Evolutionary conservation across 2,113 vertebrate genomes (phyloP), one percentile per base, ranked within the genome.

Genomic region (Rhabdornis inornatus): DNA sequence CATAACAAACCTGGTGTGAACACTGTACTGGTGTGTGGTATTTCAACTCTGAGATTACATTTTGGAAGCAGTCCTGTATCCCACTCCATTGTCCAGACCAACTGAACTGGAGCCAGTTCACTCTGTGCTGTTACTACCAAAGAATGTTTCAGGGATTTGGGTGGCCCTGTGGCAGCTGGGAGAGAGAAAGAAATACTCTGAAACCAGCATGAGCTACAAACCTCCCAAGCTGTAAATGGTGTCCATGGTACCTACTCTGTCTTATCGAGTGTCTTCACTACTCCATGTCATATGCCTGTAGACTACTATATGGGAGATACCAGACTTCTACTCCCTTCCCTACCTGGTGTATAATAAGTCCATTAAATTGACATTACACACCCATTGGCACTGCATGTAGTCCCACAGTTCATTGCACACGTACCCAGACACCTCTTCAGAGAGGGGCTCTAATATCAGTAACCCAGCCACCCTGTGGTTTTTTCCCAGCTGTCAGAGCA

Each of bases 401-500:
- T 39, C 28, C 20, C 31, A n/a, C 40, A 59, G 23, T 35, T 72
- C 28, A 31, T 21, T 49, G 44, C 33, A 24, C 9, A 9, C 22
- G 18, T 55, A 17, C 24, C 9, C 37, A 66, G n/a, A 33, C 40
- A 52, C 13, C 15, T 1, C 0, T 69, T 80, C 68, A 81, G 24
- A 39, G 3, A 68, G 24, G 22, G 11, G 1, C 15, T 85, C 12
- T 13, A 19, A 0, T 31, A 35, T 5, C 15, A 22, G 8, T 42
- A 56, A 42, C 1, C 0, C 22, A 63, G 10, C 35, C 0, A 1
- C 12, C n/a, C 15, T 15, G 0, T 44, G 5, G 0, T 5, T 42
- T 71, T 79, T 78, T 68, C 47, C 27, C 30, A 56, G 1, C 56
- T 81, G 9, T 40, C 44, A 64, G 47, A 35, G 13, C 44, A 39